Conservation (phyloP, 2,888 invertebrate genomes). For the Microctonus hyperodae region DNA sequence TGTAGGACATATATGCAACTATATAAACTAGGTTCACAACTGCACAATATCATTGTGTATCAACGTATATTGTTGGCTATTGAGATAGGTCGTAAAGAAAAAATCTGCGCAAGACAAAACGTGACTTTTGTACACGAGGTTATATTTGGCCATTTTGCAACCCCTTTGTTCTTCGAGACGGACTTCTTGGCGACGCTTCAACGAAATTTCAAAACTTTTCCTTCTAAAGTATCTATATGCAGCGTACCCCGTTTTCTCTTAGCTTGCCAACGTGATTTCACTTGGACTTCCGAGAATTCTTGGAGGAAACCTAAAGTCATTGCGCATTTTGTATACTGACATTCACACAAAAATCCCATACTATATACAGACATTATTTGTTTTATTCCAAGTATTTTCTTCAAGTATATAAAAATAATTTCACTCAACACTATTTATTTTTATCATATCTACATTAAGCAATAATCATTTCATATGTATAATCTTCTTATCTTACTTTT, state of each 20-base stretch:
- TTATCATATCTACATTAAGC: background rate
- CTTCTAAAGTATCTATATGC: conserved; percentile 24
- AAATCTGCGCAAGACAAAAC: conserved; percentile 58
- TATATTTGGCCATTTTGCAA: conserved; percentile 49
- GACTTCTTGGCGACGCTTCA: conserved; percentile 53
- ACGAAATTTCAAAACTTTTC: conserved; percentile 54
- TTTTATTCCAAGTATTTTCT: background rate
- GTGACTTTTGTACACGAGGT: conserved; percentile 46
- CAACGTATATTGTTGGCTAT: conserved; percentile 36
- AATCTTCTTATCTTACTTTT: background rate
- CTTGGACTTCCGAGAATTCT: conserved; percentile 20
- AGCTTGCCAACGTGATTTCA: conserved; percentile 20
- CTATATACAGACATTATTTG: background rate
- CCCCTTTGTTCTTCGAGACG: conserved; percentile 34
- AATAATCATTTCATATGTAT: background rate
- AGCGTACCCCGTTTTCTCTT: background rate
- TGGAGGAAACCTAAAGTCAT: background rate
- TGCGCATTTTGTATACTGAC: background rate
- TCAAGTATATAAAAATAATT: background rate
- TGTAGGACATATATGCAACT: conserved; percentile 22
- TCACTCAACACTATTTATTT: background rate
- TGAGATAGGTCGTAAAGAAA: conserved; percentile 39
- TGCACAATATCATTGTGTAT: too few relatives aligned
- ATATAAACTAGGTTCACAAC: conserved; percentile 18
- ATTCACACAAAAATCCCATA: background rate